Conservation (phyloP, 1,140 invertebrate genomes). For the Lethrus apterus region DNA sequence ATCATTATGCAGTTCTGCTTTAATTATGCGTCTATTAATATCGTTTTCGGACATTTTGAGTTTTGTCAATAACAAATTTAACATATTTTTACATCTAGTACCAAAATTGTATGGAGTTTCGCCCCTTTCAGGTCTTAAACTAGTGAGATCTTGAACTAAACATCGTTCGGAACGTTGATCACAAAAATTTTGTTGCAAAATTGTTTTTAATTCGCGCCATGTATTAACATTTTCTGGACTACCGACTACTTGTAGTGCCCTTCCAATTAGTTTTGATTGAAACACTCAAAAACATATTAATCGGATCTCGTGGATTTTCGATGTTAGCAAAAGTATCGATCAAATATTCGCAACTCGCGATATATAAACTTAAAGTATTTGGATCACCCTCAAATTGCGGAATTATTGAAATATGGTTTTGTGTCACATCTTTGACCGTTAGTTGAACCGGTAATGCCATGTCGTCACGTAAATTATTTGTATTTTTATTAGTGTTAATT, state of each 20-base stretch:
- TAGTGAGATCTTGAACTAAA: constrained; percentile 5
- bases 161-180: constrained; percentile 4
- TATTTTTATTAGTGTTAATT: no score
- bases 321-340: neutral
- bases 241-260: constrained; percentile 4
- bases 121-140: neutral
- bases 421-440: no score
- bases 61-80: no score
- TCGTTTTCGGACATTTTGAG: no score
- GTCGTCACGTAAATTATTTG: no score
- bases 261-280: constrained; percentile 8
- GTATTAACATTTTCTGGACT: neutral
- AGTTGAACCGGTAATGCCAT: no score
- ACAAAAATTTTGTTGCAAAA: constrained; percentile 7
- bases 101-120: no score
- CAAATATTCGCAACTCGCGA: constrained; percentile 2
- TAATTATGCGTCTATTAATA: no score
- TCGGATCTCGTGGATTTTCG: neutral
- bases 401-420: constrained; percentile 7
- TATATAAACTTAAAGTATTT: constrained; percentile 5
- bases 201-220: neutral
- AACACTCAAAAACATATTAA: constrained; percentile 4
- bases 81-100: no score
- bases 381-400: neutral
- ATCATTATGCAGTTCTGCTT: no score